phyloP scores from a whole-genome alignment of 2,888 invertebrate species.

The Horisme vitalbata region DNA sequence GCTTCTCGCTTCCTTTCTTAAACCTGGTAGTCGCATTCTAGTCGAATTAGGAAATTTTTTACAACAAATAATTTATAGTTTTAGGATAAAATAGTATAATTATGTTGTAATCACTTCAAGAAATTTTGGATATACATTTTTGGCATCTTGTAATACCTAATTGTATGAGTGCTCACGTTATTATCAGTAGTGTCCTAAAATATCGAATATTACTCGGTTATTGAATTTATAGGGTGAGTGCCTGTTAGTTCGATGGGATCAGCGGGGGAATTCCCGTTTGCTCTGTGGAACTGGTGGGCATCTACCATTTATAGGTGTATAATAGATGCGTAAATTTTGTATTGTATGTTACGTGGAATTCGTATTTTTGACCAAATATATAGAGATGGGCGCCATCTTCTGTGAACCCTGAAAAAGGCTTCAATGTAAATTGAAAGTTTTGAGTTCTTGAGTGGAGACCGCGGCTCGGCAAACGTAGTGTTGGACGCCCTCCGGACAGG shows the following conservation, averaged over 20 bases:
- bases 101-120: constrained; percentile 29
- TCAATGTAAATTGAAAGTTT: too few species aligned
- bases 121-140: constrained; percentile 33
- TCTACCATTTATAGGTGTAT: constrained; percentile 57
- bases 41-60: constrained; percentile 34
- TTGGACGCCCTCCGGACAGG: too few species aligned
- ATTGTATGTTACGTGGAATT: constrained; percentile 37
- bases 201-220: constrained; percentile 61
- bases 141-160: constrained; percentile 43
- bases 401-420: too few species aligned
- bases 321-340: constrained; percentile 67
- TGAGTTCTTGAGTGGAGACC: too few species aligned
- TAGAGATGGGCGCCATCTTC: too few species aligned
- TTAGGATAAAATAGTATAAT: constrained; percentile 31
- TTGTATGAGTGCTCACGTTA: constrained; percentile 80
- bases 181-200: constrained; percentile 71
- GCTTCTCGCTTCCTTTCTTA: constrained; percentile 30
- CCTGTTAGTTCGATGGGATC: constrained; percentile 7
- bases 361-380: background rate
- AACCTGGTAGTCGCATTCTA: constrained; percentile 32
- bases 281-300: background rate
- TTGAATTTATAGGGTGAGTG: constrained; percentile 68
- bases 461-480: too few species aligned
- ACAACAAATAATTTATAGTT: constrained; percentile 26
- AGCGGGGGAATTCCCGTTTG: background rate